These are phyloP conservation scores for Arctopsyche grandis DNA, from an alignment of 1,140 invertebrate species.

Conservation along the genomic window DNA sequence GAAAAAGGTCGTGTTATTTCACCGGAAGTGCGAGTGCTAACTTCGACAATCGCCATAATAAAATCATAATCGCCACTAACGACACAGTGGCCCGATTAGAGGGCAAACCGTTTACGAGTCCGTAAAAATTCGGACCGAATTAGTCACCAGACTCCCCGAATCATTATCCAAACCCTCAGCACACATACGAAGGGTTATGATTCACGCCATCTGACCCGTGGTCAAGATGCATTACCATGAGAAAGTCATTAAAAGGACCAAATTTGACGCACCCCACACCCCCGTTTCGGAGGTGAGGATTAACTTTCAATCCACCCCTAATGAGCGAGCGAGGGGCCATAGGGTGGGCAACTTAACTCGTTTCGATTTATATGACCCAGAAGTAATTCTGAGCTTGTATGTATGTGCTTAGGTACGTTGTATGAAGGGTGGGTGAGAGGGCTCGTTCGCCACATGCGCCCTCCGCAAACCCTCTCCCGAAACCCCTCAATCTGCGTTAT, in stretches of 20 bases:
- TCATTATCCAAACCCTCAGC: no score
- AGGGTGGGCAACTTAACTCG: conserved; percentile 50
- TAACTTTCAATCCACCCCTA: conserved; percentile 55
- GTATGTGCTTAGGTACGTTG: not conserved
- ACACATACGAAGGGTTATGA: not conserved
- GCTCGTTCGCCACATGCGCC: conserved; percentile 3
- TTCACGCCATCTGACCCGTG: conserved; percentile 18
- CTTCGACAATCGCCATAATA: not conserved
- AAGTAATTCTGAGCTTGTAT: conserved; percentile 49
- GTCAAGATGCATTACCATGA: conserved; percentile 52
- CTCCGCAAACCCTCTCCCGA: not conserved
- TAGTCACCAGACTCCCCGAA: no score
- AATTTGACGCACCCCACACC: conserved; percentile 36
- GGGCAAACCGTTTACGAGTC: not conserved
- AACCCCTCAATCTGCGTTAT: conserved; percentile 1
- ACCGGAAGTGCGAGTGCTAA: not conserved
- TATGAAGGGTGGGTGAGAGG: not conserved
- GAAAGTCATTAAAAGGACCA: conserved; percentile 54
- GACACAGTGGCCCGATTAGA: not conserved
- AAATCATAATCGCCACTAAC: conserved; percentile 10
- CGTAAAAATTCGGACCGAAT: no score
- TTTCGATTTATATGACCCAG: conserved; percentile 54
- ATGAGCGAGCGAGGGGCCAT: conserved; percentile 38
- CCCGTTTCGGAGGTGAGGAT: conserved; percentile 42
- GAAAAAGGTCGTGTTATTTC: no score